phyloP scores from a whole-genome alignment of 2,113 vertebrate species.

The Melanocharis versteri region DNA sequence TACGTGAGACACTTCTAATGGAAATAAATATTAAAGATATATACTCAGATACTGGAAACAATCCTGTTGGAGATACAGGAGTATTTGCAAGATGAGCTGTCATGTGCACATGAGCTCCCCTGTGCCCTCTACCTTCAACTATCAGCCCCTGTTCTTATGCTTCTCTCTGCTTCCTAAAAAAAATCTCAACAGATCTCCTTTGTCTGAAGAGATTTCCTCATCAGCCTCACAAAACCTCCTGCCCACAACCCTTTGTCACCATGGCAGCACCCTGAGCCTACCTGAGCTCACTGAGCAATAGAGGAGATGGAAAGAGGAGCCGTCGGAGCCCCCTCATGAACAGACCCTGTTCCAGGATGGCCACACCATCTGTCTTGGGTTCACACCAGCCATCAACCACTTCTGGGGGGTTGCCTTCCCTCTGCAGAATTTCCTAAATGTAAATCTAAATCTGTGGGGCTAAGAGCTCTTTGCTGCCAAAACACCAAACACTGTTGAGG shows the following conservation, averaged over 20 bases:
- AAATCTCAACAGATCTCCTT: background rate
- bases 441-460: background rate
- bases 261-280: background rate
- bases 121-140: background rate
- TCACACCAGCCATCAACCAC: accelerated
- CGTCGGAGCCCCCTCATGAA: background rate
- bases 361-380: accelerated
- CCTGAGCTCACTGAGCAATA: background rate
- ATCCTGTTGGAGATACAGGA: background rate
- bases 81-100: background rate
- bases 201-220: background rate
- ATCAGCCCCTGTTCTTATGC: background rate
- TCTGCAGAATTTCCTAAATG: background rate
- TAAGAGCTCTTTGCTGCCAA: background rate
- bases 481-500: background rate
- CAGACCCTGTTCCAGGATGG: background rate
- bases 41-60: background rate
- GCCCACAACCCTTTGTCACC: background rate
- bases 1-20: background rate
- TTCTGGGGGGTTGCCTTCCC: background rate
- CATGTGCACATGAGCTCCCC: accelerated
- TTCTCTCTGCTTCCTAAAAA: background rate
- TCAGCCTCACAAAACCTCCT: background rate
- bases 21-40: background rate
- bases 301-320: background rate